phyloP scores from a whole-genome alignment of 2,888 invertebrate species.

The Luperina nickerlii region DNA sequence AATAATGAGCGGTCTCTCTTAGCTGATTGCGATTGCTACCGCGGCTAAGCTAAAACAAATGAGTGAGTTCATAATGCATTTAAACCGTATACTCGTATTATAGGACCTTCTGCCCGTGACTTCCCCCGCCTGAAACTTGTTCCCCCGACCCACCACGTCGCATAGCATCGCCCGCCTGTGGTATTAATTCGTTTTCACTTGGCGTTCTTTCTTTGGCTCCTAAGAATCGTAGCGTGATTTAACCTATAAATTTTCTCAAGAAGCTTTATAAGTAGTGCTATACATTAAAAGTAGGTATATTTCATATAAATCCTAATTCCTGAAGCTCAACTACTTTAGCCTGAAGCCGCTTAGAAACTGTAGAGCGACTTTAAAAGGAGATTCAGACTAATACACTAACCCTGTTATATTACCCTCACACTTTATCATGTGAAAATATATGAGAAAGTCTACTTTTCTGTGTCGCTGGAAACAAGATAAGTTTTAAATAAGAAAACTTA shows the following conservation, averaged over 20 bases:
- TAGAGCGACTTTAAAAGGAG: conserved; percentile 37
- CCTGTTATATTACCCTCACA: conserved; percentile 4
- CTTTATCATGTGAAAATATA: conserved; percentile 12
- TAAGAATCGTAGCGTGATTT: too few species aligned
- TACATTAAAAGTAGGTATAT: background rate
- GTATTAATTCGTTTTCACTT: too few species aligned
- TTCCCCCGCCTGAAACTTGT: too few species aligned
- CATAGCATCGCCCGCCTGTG: background rate
- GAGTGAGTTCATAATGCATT: background rate
- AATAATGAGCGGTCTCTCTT: background rate
- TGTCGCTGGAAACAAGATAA: background rate
- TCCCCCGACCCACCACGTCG: too few species aligned
- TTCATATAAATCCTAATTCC: conserved; percentile 11
- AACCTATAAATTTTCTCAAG: background rate
- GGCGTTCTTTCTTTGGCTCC: background rate
- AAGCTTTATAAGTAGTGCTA: background rate
- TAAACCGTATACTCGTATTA: background rate
- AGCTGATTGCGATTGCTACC: background rate
- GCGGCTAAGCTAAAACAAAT: background rate
- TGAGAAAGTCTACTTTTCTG: background rate
- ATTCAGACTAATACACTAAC: conserved; percentile 3
- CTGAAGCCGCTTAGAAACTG: conserved; percentile 42
- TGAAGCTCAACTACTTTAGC: conserved; percentile 34
- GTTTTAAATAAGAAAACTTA: background rate
- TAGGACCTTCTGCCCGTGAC: background rate